phyloP scores from a whole-genome alignment of 2,888 invertebrate genomes.

The Aphodius sticticus region DNA sequence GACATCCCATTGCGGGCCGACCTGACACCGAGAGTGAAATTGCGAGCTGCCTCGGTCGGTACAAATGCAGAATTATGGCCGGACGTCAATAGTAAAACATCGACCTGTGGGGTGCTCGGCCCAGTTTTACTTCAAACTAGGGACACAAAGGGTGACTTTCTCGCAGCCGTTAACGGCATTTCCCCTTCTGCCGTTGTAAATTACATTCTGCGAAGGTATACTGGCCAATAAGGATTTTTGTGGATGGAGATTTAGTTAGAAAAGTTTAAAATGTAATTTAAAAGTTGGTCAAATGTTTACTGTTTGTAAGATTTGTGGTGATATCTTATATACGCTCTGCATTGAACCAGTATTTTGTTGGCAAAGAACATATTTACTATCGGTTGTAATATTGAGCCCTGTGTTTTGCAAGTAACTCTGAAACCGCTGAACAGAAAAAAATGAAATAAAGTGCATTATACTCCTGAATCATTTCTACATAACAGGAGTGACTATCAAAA shows the following conservation, averaged over 20 bases:
- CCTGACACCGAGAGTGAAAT: constrained; percentile 4
- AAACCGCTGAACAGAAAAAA: no score
- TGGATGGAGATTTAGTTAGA: not conserved
- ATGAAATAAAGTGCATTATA: no score
- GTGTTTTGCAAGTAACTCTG: no score
- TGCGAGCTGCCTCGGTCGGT: not conserved
- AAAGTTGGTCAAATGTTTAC: no score
- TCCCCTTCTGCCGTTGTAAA: not conserved
- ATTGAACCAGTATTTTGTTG: no score
- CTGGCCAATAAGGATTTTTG: not conserved
- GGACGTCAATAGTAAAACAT: constrained; percentile 33
- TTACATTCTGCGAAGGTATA: not conserved
- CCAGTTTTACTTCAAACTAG: constrained; percentile 34
- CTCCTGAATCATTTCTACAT: no score
- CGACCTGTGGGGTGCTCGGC: constrained; percentile 22
- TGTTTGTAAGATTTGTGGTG: no score
- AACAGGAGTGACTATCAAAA: no score
- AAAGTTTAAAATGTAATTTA: no score
- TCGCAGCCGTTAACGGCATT: constrained; percentile 13
- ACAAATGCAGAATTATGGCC: constrained; percentile 33
- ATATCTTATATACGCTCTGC: no score
- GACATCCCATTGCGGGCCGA: not conserved
- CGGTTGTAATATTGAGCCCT: no score
- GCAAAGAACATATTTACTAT: no score
- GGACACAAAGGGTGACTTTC: constrained; percentile 31